Evolutionary conservation across 1,140 invertebrate species (phyloP).

Genomic region (Octopus sinensis): DNA sequence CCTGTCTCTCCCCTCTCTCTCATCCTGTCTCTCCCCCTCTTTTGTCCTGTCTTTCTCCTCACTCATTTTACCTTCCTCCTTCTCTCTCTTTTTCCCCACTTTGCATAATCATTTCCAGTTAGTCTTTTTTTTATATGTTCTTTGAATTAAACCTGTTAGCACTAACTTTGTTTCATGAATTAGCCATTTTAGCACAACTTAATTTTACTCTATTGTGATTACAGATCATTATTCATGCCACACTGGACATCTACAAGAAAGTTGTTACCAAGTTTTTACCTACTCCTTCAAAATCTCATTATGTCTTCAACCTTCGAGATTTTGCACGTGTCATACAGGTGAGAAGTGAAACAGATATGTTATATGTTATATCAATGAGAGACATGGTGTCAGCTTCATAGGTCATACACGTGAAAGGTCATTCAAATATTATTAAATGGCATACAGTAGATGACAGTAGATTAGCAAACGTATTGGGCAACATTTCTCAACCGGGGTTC

Average conservation of each 20-base stretch:
- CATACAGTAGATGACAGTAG: too few relatives aligned
- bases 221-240: conserved; percentile 52
- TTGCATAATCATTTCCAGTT: too few relatives aligned
- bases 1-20: too few relatives aligned
- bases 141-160: neutral
- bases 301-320: conserved; percentile 58
- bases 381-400: too few relatives aligned
- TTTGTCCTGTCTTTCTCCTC: too few relatives aligned
- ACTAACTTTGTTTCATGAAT: neutral
- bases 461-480: too few relatives aligned
- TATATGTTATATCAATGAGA: neutral
- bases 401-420: too few relatives aligned
- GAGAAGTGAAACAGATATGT: conserved; percentile 1
- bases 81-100: too few relatives aligned
- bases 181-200: neutral
- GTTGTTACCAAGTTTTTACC: conserved; percentile 55
- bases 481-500: too few relatives aligned
- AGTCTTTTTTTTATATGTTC: neutral
- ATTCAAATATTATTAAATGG: too few relatives aligned
- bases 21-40: too few relatives aligned
- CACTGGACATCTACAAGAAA: conserved; percentile 54
- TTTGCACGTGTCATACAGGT: conserved; percentile 59
- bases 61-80: too few relatives aligned
- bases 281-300: conserved; percentile 56
- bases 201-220: neutral